A percentile compares a stretch with the other conserved stretches of the same genome.
These are phyloP conservation scores for Oopsacas minuta DNA, from an alignment of 37 sponge, comb jelly and placozoan species.

Conservation along the genomic window DNA sequence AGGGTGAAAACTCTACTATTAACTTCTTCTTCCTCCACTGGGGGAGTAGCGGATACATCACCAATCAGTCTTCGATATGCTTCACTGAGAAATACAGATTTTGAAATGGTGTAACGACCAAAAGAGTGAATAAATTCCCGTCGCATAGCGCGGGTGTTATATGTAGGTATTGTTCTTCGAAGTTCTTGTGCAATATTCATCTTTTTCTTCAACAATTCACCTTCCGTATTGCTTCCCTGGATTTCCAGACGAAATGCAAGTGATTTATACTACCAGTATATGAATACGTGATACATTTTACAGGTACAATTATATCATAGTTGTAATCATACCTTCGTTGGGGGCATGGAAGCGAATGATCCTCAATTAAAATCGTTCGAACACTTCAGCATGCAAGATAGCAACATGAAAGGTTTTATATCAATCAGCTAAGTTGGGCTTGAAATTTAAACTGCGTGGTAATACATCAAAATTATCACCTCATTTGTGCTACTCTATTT, in stretches of 20 bases:
- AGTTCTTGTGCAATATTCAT: slow-evolving; percentile 24
- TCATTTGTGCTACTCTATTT: too few relatives aligned
- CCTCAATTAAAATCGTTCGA: slow-evolving; percentile 28
- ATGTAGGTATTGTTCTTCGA: slow-evolving; percentile 21
- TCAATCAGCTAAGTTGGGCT: slow-evolving; percentile 24
- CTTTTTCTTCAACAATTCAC: slow-evolving; percentile 25
- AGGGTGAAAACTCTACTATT: neutral
- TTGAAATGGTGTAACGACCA: slow-evolving; percentile 20
- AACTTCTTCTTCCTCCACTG: neutral
- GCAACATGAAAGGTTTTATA: slow-evolving; percentile 30
- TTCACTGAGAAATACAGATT: slow-evolving; percentile 29
- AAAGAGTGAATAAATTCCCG: slow-evolving; percentile 31
- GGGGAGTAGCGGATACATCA: neutral
- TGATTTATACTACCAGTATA: slow-evolving; percentile 33
- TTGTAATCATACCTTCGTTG: slow-evolving; percentile 30
- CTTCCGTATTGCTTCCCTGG: neutral
- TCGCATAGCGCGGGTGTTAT: slow-evolving; percentile 32
- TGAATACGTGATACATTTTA: slow-evolving; percentile 25
- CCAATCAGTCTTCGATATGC: slow-evolving; percentile 22
- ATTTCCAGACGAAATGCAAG: slow-evolving; percentile 40
- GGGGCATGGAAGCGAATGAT: slow-evolving; percentile 22
- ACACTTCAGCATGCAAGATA: neutral
- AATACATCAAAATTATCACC: slow-evolving; percentile 28
- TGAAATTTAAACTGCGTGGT: neutral
- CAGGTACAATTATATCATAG: slow-evolving; percentile 26